Base-by-base conservation (phyloP, 2,888 invertebrate species). In the Didymodactylos carnosus region DNA sequence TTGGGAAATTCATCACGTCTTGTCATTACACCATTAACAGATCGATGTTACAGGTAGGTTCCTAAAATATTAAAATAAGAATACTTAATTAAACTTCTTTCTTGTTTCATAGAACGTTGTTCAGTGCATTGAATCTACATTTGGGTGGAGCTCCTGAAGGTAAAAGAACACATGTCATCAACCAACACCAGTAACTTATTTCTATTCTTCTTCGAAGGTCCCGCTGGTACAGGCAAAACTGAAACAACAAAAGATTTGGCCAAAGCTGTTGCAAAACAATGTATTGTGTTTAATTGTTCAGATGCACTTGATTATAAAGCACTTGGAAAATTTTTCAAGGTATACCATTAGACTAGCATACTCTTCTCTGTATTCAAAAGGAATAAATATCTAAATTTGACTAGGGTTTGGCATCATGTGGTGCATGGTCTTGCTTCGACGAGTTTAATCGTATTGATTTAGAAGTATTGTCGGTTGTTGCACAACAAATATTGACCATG, bases 361-460 rank as follows among this genome's bases (percentile, higher is more conserved):
- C n/a, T n/a, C n/a, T n/a, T n/a, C n/a, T n/a, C n/a, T n/a, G n/a
- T n/a, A n/a, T n/a, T n/a, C 35, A 53, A 8, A 7, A 49, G 16
- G 19, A 69, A 70, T 23, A 46, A 41, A 43, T 13, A 46, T 29
- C 16, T 70, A 23, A 13, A 40, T 16, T 43, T 6, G n/a, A n/a
- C 3, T 76, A 82, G 82, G 83, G 83, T 76, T 77, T 83, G 72
- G 83, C 83, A 25, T 84, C 84, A 0, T 84, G 84, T 78, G 85
- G 85, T n/a, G 84, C 84, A 14, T 91, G 90, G 90, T 90, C 90
- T 0, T 91, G 91, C 78, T 91, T 91, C 80, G 91, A 91, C 78
- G 91, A 91, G 82, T 91, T n/a, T n/a, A n/a, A n/a, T 80, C 84
- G 90, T 72, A 91, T 91, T 76, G 90, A 90, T 78, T 88, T 90